Evolutionary conservation across 2,888 invertebrate species (phyloP), one percentile per base, ranked within the genome.

Genomic region (Leistus spinibarbis): DNA sequence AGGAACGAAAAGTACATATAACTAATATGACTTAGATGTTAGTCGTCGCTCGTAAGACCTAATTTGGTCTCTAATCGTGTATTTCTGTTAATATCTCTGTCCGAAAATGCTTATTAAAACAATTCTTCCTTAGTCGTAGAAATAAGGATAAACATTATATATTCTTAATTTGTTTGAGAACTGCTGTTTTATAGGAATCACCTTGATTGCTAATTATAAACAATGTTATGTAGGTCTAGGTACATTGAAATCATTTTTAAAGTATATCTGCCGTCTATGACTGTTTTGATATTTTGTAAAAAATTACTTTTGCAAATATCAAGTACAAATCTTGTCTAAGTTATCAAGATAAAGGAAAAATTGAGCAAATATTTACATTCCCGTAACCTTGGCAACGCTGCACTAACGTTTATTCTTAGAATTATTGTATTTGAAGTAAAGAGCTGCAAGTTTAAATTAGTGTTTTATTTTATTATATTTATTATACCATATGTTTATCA

Each of bases 301-400:
- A 69, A 60, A 27, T 57, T 60, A 22, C 60, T 62, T 64, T 71
- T 23, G 71, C 40, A 71, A 64, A 71, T 71, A 71, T 71, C 71
- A 71, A 71, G 71, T 64, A 54, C 71, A 54, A n/a, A n/a, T 22
- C 17, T 23, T 20, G 22, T 1, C 4, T 57, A 4, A 19, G 20
- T 17, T 19, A 57, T 57, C 17, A 9, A 7, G n/a, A 57, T 56
- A 57, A 57, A 57, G 4, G 19, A 60, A 70, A 71, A 71, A 64
- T 64, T 19, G 17, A n/a, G 20, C 20, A 57, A 54, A 23, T 71
- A 54, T 71, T 71, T 71, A 64, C 56, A 64, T 71, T 63, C 24
- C 16, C 71, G 54, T 53, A 64, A 0, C 71, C 71, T 71, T 71
- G 71, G 23, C 7, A 40, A 40, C 40, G 40, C 40, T 40, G 40